Evolutionary conservation across 2,797 vertebrate genomes (phyloP), one percentile per base, ranked within the genome.

Genomic region (Propithecus deckenii): DNA sequence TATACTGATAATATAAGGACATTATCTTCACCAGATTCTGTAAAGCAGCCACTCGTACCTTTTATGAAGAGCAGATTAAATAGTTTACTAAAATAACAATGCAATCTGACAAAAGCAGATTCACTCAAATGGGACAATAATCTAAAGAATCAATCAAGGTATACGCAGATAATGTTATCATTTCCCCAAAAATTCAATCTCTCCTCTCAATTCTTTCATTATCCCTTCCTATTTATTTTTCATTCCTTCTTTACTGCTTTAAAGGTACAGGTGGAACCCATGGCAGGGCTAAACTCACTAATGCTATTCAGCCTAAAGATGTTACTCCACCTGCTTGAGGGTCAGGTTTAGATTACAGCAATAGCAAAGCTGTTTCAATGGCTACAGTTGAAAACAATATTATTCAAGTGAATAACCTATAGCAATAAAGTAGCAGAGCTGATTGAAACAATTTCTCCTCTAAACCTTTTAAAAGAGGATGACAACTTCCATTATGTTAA

Each of bases 11-110:
- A 97, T 99, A 99, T 91, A 99, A 99, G 71, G 99, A 99, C 99
- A 99, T 99, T 93, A 99, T 99, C 99, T 99, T 99, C 98, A 99
- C 99, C 99, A 99, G 98, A 98, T 99, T 99, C 99, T 99, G 99
- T 65, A 99, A 97, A 20, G 99, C 99, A 78, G 99, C 99, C 98
- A 99, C 99, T 59, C 99, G 99, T 97, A 99, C 99, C 99, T 99
- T 97, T 52, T 81, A 46, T 0, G 91, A 74, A 94, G 41, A 90
- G 83, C 0, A 18, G 11, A 91, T 86, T 69, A 67, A 75, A 57
- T 48, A 61, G 7, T 22, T 80, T 20, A 90, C 48, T 86, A 28
- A 61, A 74, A 50, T 43, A 83, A 7, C 18, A 76, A 1, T 32
- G 28, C 1, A 52, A 41, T 52, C 4, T 52, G 22, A 96, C 43